Evolutionary conservation across 2,888 invertebrate genomes (phyloP).

Genomic region (Escarpia spicata): DNA sequence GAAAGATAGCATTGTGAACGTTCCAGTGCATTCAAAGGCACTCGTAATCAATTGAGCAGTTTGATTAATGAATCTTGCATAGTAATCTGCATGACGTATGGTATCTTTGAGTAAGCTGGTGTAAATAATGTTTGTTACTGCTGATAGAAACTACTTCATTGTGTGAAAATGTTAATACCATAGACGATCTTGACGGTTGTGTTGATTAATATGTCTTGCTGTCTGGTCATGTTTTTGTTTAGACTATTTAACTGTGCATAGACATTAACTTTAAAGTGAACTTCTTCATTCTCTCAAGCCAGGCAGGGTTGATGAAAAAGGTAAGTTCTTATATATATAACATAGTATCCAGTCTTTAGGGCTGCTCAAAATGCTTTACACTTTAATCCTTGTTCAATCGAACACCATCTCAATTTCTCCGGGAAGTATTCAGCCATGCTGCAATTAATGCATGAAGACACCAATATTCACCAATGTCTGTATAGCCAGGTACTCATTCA

Average conservation of each 20-base stretch:
- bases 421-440: no score
- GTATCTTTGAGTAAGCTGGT: neutral
- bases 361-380: no score
- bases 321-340: no score
- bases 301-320: no score
- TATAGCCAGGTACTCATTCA: no score
- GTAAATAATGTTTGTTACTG: conserved; percentile 8
- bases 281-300: neutral
- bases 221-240: neutral
- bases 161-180: neutral
- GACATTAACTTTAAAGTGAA: neutral
- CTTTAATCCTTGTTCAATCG: no score
- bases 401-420: no score
- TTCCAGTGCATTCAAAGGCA: neutral
- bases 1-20: conserved; percentile 1
- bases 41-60: neutral
- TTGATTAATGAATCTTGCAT: neutral
- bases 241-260: neutral
- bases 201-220: neutral
- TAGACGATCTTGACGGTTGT: neutral
- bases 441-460: no score
- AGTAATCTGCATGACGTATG: neutral
- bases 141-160: neutral
- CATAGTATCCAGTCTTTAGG: no score
- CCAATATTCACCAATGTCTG: no score